Base-by-base conservation (phyloP, 2,113 vertebrate species). In the Siphamia tubifer region DNA sequence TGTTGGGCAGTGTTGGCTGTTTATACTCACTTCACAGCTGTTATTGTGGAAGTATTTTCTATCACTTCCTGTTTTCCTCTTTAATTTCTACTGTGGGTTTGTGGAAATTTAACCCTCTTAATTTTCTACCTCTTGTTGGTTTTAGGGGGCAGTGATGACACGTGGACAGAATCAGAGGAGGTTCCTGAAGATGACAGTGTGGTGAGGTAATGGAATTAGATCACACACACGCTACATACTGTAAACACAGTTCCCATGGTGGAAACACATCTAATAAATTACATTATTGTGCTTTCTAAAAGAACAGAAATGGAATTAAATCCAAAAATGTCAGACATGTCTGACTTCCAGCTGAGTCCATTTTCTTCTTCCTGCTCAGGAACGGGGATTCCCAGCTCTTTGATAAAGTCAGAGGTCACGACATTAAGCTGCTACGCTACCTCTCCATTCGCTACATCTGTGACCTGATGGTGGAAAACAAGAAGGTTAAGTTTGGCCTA, bases 391-490 rank as follows among this genome's bases (percentile, higher is more conserved):
- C 94, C 0, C 98, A 98, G 86, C 94, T 98, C 51, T 99, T 99
- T 76, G 97, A 99, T 91, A 98, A 98, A 73, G 96, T 99, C 60
- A 92, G 98, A 78, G 98, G 98, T 51, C 95, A 95, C 0, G 98
- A 99, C 90, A 99, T 99, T 81, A 97, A 95, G 83, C 91, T 99
- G 74, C 94, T 99, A 20, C 95, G 95, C 6, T 98, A 99, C 86
- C 92, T 99, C 48, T 98, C 97, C 0, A 94, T 99, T 42, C 92
- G 92, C 61, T 98, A 97, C 69, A 99, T 99, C 92, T 99, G 97
- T 84, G 98, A 99, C 90, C 92, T 99, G 69, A 99, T 99, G 98
- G 97, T 99, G 77, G 98, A 99, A 83, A 99, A 99, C 90, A 99
- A 99, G 94, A 99, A 99, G 90, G 98, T 99, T 85, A 99, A 99